Evolutionary conservation across 2,113 vertebrate genomes (phyloP).

Genomic region (Myrmecophaga tridactyla): DNA sequence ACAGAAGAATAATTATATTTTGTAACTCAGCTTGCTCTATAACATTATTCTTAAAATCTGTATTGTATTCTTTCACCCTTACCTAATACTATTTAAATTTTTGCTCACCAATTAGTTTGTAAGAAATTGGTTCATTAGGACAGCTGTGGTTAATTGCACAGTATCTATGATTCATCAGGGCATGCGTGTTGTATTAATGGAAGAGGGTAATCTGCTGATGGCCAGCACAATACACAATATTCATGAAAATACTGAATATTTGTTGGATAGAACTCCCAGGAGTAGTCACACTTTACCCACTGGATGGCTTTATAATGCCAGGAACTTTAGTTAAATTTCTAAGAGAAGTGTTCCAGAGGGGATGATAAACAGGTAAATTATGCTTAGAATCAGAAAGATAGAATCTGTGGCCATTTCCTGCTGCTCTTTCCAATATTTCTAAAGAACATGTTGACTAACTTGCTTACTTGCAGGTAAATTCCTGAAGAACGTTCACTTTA

Average conservation of each 20-base stretch:
- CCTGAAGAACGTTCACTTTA: not conserved
- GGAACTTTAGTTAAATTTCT: constrained; percentile 28
- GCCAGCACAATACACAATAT: not conserved
- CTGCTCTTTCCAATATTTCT: not conserved
- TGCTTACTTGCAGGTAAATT: not conserved
- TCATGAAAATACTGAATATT: not conserved
- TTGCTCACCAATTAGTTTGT: not conserved
- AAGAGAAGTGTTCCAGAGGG: not conserved
- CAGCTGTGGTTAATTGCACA: not conserved
- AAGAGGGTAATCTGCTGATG: not conserved
- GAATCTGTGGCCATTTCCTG: not conserved
- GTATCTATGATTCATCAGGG: not conserved
- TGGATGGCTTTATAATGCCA: not conserved
- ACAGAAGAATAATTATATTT: not conserved
- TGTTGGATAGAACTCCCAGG: not conserved
- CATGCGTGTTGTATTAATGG: not conserved
- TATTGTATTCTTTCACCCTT: not conserved
- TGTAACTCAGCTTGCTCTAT: not conserved
- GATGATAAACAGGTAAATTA: not conserved
- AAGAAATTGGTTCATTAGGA: not conserved
- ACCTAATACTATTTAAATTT: not conserved
- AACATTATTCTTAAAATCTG: not conserved
- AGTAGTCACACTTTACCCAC: not conserved
- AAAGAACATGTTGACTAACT: not conserved
- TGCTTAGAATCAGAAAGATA: not conserved